Evolutionary conservation across 2,113 vertebrate species (phyloP).

Genomic region (Trochalopteron elliotii): DNA sequence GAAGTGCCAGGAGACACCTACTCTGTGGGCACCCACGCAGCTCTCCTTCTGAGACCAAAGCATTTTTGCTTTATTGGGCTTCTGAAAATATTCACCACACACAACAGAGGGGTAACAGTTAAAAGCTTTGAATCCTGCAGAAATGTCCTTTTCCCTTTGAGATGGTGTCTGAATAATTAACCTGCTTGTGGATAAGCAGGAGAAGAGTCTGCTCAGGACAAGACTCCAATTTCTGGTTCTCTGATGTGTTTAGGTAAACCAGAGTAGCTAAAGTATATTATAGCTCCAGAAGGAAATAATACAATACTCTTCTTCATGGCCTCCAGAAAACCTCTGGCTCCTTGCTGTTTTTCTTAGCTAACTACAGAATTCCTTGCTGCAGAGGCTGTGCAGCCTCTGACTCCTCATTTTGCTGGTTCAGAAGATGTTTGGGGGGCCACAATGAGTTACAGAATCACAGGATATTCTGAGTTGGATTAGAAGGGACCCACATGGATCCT

Average conservation of each 20-base stretch:
- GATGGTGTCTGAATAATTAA: background rate
- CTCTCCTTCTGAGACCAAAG: background rate
- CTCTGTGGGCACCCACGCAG: background rate
- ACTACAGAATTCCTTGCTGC: background rate
- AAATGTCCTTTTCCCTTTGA: background rate
- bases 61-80: background rate
- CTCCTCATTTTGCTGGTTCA: background rate
- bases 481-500: background rate
- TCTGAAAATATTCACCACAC: background rate
- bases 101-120: background rate
- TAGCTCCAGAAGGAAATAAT: background rate
- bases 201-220: background rate
- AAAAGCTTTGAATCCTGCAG: background rate
- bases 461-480: background rate
- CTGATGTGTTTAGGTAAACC: background rate
- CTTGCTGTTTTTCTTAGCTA: background rate
- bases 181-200: background rate
- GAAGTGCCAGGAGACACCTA: background rate
- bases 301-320: background rate
- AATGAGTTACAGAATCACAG: background rate
- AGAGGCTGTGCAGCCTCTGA: background rate
- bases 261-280: background rate
- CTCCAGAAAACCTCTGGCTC: background rate
- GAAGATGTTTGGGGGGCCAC: background rate
- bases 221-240: background rate